Evolutionary conservation across 2,113 vertebrate species (phyloP), one percentile per base, ranked within the genome.

Genomic region (Neomonachus schauinslandi): DNA sequence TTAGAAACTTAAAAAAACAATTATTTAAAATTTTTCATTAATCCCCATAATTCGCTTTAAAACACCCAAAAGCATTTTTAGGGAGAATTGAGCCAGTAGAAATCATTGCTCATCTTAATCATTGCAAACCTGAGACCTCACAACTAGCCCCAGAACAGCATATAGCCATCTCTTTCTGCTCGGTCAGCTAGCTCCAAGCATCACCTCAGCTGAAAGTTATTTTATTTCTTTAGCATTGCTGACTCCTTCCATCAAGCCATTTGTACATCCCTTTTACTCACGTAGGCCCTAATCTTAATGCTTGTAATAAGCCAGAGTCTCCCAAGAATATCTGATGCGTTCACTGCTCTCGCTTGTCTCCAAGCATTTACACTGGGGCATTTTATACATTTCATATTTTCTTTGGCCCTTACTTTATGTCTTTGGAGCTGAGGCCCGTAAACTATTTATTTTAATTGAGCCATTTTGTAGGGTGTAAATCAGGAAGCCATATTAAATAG

Each of bases 1-100:
- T 82, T 93, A 94, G 87, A 98, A 98, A 97, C 92, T 42, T 96
- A 59, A 89, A 97, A 96, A 39, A 6, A 0, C 95, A 26, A 82
- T 94, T 87, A 1, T n/a, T 39, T 97, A 71, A 96, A 93, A 91
- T 14, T 93, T 96, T 59, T 86, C 76, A 22, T 93, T 55, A 42
- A 97, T 87, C 14, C 2, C 59, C 15, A 19, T 57, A 0, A 96
- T 98, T 98, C 92, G 5, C 28, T 91, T 84, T 91, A 76, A 91
- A 86, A 42, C 12, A 1, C 71, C 89, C 36, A 89, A 53, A 95
- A 90, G 74, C 65, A 87, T 95, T 85, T 93, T 95, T 67, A 93
- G 19, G 61, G 91, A n/a, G 94, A 93, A 96, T 42, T 69, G 13
- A 11, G 21, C 74, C 2, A n/a, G 18, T 18, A n/a, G 31, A 95